Evolutionary conservation across 2,888 invertebrate genomes (phyloP), one percentile per base, ranked within the genome.

Genomic region (Pyralis farinalis): DNA sequence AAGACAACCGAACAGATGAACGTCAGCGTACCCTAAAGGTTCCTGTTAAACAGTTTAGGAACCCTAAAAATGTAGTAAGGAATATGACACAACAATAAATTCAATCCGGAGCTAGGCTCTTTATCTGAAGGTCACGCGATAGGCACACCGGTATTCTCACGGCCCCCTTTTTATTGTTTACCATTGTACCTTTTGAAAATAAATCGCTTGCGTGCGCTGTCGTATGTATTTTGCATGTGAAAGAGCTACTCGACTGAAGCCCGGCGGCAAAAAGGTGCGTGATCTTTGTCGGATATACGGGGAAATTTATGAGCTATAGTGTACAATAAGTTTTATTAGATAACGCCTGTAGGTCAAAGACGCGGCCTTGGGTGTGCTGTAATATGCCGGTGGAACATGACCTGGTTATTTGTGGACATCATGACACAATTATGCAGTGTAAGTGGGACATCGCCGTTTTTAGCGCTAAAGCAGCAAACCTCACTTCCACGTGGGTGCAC

Each of bases 261-360:
- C 44, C 43, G 48, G 45, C 49, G 43, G 62, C 54, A 54, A 63
- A 62, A 63, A 63, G 63, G 72, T 74, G 73, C 71, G 75, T 75
- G 73, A 70, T 69, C 65, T 67, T 63, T 55, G 63, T 58, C 53
- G 58, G 62, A 62, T 65, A 68, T 50, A 49, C 46, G 49, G 43
- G 21, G 34, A 53, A 60, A 71, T 72, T 71, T 71, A 72, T 68
- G 61, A 30, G 44, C 40, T 42, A 40, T 56, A 51, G 51, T 55
- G 48, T 58, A 53, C 55, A 53, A 60, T 68, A 63, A 63, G 55
- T 62, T 63, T 61, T 62, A 65, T 63, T 60, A 62, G 58, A 63
- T 62, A 61, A 56, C 46, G 38, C 46, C 42, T 22, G 40, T 35
- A 44, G 51, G 51, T 50, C 47, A 46, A 38, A 43, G 44, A 30